Evolutionary conservation across 2,113 vertebrate genomes (phyloP).

Genomic region (Heterotilapia buettikoferi): DNA sequence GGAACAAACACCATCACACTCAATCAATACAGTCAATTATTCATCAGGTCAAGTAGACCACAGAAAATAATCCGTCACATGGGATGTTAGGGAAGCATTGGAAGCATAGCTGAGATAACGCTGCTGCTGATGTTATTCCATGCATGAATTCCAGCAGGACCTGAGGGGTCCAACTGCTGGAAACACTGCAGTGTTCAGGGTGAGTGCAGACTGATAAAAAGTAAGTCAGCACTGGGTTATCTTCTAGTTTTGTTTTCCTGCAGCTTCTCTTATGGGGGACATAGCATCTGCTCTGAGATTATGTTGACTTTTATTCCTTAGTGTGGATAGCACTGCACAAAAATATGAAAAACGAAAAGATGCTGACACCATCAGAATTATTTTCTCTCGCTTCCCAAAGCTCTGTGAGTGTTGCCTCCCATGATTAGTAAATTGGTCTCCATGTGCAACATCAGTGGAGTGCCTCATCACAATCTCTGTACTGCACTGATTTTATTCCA

Average conservation of each 20-base stretch:
- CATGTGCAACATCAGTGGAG: background rate
- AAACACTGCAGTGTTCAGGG: background rate
- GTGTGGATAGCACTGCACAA: background rate
- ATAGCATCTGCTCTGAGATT: background rate
- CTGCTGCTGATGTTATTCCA: background rate
- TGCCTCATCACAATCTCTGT: background rate
- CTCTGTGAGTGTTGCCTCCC: background rate
- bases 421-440: background rate
- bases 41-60: constrained; percentile 5
- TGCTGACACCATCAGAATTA: background rate
- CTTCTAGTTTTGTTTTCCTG: background rate
- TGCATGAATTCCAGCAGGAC: background rate
- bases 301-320: background rate
- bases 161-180: background rate
- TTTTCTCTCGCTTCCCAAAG: background rate
- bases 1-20: constrained; percentile 18
- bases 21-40: constrained; percentile 54
- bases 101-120: background rate
- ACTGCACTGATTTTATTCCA: background rate
- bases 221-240: background rate
- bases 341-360: background rate
- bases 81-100: background rate
- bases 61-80: background rate
- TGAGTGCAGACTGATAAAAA: background rate
- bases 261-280: background rate